A percentile compares a stretch with the other conserved stretches of the same genome.
Evolutionary conservation across 2,888 invertebrate species (phyloP).

Genomic region (Pecten maximus): DNA sequence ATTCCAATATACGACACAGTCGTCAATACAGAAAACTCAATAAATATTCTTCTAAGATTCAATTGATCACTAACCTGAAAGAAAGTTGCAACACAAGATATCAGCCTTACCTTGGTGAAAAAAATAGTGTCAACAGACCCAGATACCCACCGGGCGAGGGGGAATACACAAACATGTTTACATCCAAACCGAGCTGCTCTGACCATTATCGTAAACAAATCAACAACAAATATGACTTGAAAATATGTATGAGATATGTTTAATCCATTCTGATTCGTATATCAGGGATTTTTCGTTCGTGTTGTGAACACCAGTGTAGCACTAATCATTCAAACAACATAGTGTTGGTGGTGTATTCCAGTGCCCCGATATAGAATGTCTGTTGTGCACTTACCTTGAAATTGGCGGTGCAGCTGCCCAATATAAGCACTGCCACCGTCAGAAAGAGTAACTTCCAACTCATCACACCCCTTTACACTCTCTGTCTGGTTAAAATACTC

Average conservation of each 20-base stretch:
- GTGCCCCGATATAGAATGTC: background rate
- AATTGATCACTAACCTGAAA: background rate
- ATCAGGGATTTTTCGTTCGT: background rate
- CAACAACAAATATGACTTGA: background rate
- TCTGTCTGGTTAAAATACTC: conserved; percentile 5
- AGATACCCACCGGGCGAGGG: conserved; percentile 5
- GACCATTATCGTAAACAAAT: background rate
- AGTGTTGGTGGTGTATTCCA: background rate
- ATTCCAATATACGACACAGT: background rate
- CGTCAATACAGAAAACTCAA: background rate
- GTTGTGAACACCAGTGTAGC: background rate
- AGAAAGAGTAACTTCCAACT: conserved; percentile 3
- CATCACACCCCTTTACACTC: background rate
- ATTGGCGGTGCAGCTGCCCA: conserved; percentile 13
- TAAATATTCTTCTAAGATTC: background rate
- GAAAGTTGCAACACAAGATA: background rate
- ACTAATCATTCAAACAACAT: background rate
- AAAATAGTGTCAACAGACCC: background rate
- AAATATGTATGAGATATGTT: background rate
- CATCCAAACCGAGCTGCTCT: background rate
- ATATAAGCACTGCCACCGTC: background rate
- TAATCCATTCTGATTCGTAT: background rate
- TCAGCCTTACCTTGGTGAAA: background rate
- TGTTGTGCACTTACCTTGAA: conserved; percentile 21
- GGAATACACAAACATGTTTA: background rate